Base-by-base conservation (phyloP, 2,797 vertebrate species). In the Psittacula echo region DNA sequence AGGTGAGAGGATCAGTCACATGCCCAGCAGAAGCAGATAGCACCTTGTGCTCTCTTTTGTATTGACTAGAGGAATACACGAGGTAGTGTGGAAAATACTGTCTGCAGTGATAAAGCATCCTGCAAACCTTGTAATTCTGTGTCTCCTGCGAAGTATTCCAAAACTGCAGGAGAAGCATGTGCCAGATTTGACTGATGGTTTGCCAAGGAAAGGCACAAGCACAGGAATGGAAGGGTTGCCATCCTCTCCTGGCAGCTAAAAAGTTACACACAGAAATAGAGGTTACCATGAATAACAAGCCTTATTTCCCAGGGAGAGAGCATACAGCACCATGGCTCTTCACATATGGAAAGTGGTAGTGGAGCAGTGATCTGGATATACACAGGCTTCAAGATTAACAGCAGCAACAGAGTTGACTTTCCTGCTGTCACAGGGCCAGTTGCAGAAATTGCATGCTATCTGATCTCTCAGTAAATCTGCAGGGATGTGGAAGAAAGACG, bases 41-140 rank as follows among this genome's bases (percentile, higher is more conserved):
- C 27, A 78, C 23, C 48, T 85, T 58, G 42, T 79, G 60, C 18
- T 79, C n/a, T 47, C 50, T 90, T 79, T 91, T 47, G 8, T 66
- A 67, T 34, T 74, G 64, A 41, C 44, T 45, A 60, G 72, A 89
- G 37, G 30, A 82, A 68, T 67, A 61, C 24, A 58, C 60, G 47
- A 54, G 32, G 45, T 47, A 54, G 24, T 48, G 39, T 13, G 76
- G 74, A 82, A 95, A 90, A 92, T 47, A 64, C 39, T 61, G 47
- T 85, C 86, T 95, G 90, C 74, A 89, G 66, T 50, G 77, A 70
- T 80, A 81, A 89, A 94, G 73, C 86, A 89, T 65, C 76, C 79
- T 74, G 30, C 80, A 96, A 91, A 93, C 83, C 67, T 71, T 94
- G 77, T 93, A 79, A 85, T 88, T 83, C 87, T 67, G 44, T 65